A percentile compares a stretch with the other conserved stretches of the same genome.
Evolutionary conservation across 2,888 invertebrate species (phyloP).

Genomic region (Hylaea fasciaria): DNA sequence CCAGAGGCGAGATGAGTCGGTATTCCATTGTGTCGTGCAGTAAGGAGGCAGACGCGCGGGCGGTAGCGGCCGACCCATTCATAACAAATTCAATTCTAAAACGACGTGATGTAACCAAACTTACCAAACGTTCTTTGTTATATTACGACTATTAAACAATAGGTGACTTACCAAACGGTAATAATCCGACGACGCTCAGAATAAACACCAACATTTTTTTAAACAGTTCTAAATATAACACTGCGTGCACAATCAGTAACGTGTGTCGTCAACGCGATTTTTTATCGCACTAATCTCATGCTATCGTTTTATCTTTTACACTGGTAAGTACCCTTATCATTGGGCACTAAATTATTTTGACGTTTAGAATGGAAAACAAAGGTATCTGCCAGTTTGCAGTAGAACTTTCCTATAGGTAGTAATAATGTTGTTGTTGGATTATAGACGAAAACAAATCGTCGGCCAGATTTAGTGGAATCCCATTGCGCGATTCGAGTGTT

Average conservation of each 20-base stretch:
- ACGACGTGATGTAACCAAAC: constrained; percentile 59
- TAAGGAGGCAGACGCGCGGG: constrained; percentile 57
- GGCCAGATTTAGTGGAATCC: constrained; percentile 41
- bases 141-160: constrained; percentile 25
- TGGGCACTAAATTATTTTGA: constrained; percentile 70
- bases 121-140: constrained; percentile 51
- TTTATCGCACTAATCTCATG: constrained; percentile 71
- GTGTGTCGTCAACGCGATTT: constrained; percentile 51
- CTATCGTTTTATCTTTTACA: constrained; percentile 64
- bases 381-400: constrained; percentile 20
- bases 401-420: constrained; percentile 23
- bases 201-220: constrained; percentile 63
- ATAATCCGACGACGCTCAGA: constrained; percentile 55
- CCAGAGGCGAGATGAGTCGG: constrained; percentile 75
- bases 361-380: constrained; percentile 60
- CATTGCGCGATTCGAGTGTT: constrained; percentile 19
- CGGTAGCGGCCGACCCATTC: constrained; percentile 53
- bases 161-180: constrained; percentile 67
- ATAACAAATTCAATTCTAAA: constrained; percentile 59
- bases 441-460: constrained; percentile 58
- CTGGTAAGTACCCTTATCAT: constrained; percentile 66
- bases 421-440: constrained; percentile 11
- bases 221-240: constrained; percentile 47
- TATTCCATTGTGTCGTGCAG: constrained; percentile 63
- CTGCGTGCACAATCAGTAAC: constrained; percentile 47